Evolutionary conservation across 1,140 invertebrate species (phyloP), one percentile per base, ranked within the genome.

Genomic region (Drosophila repletoides): DNA sequence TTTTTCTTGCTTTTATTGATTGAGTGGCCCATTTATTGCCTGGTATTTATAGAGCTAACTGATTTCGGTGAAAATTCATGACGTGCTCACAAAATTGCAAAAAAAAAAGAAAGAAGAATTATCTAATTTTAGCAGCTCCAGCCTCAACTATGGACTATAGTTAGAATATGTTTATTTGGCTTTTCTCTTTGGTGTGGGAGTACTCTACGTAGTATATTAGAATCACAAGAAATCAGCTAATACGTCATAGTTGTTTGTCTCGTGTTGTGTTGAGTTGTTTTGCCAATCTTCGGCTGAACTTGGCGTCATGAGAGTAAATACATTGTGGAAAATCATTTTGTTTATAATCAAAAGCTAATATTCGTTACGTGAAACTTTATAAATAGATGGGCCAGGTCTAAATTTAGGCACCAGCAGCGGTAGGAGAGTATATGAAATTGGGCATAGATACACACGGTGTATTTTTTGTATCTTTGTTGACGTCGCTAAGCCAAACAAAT

Each of bases 281-380:
- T 17, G 59, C 46, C 41, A 67, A 73, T 80, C 59, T 80, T 76
- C 73, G 19, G 15, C 51, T 77, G 77, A 86, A 80, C 67, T 84
- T 86, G 75, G 71, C 80, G 80, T 84, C 67, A 76, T 52, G 56
- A 76, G 31, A 66, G 70, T 83, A 79, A 83, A 74, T 83, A 86
- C 48, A 55, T 71, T 68, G 34, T 26, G 63, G 36, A 56, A 79
- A 81, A 67, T 29, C 61, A 64, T 74, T 86, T 77, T 64, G 36
- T 72, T 83, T 80, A 79, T 84, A 84, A 80, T 75, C 65, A 72
- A 72, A 31, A 61, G 58, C 63, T 69, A 83, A 84, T 86, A 72
- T 65, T 72, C 63, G 72, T 84, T 84, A 79, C 79, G 79, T 86
- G 63, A 60, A 86, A 45, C 28, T 33, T 53, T 86, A 80, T 51